These are phyloP conservation scores for Perca schrenkii DNA, from an alignment of 2,113 vertebrate species.

Conservation along the genomic window DNA sequence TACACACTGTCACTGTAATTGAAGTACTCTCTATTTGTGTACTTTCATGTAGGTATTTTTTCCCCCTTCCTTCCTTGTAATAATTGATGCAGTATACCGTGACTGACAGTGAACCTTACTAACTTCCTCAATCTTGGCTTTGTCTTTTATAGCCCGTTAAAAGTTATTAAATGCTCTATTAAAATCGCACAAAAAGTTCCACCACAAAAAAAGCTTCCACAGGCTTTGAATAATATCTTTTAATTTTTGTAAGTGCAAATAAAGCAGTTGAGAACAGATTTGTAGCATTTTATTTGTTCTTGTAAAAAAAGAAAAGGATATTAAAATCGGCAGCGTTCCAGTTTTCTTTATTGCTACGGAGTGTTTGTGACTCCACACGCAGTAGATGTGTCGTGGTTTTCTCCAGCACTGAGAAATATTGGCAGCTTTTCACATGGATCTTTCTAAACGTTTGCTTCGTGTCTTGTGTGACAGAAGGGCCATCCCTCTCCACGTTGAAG, in stretches of 20 bases:
- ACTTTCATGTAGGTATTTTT: neutral
- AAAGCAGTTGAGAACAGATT: conserved; percentile 61
- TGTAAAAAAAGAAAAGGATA: conserved; percentile 45
- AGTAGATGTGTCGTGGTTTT: neutral
- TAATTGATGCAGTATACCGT: neutral
- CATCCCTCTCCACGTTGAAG: neutral
- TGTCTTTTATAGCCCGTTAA: conserved; percentile 24
- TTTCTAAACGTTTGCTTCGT: conserved; percentile 17
- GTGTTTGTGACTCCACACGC: conserved; percentile 8
- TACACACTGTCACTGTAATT: conserved; percentile 7
- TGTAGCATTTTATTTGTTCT: conserved; percentile 54
- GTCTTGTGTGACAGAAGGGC: conserved; percentile 16
- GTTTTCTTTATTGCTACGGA: conserved; percentile 30
- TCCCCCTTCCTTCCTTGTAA: neutral
- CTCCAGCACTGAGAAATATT: neutral
- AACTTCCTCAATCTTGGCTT: conserved; percentile 10
- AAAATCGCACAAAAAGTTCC: conserved; percentile 20
- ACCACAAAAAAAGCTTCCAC: neutral
- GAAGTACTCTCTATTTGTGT: neutral
- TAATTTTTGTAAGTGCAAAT: conserved; percentile 72
- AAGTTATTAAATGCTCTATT: conserved; percentile 47
- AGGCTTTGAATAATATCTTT: conserved; percentile 51
- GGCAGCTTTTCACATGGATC: conserved; percentile 6
- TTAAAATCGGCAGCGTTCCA: conserved; percentile 41
- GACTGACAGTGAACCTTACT: conserved; percentile 1